A percentile compares a stretch with the other conserved stretches of the same genome.
These are phyloP conservation scores for Vulpes vulpes DNA, from an alignment of 2,113 vertebrate species.

Conservation along the genomic window DNA sequence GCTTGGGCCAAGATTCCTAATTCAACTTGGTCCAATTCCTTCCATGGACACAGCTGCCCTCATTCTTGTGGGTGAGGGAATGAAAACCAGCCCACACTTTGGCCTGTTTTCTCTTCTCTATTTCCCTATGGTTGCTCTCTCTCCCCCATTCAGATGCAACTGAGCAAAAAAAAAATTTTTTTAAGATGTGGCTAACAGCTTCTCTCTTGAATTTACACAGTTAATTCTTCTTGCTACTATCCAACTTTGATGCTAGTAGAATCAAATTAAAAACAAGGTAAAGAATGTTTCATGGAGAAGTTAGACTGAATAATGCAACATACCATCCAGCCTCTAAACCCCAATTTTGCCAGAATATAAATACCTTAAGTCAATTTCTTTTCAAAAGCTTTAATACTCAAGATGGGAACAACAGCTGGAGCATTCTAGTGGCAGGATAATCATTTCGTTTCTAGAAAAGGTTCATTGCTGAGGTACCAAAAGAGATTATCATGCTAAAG, in stretches of 20 bases:
- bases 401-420: not conserved
- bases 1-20: not conserved
- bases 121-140: not conserved
- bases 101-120: not conserved
- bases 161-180: too few species aligned
- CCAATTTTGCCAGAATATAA: constrained; percentile 57
- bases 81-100: not conserved
- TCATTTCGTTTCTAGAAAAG: constrained; percentile 9
- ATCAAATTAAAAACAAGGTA: constrained; percentile 31
- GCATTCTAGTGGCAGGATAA: not conserved
- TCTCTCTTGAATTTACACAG: constrained; percentile 28
- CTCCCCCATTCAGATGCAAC: too few species aligned
- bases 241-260: not conserved
- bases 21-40: not conserved
- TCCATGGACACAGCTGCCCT: not conserved
- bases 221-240: constrained; percentile 22
- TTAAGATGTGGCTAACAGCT: not conserved
- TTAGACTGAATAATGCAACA: not conserved
- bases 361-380: constrained; percentile 51
- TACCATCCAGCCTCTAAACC: not conserved
- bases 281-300: not conserved
- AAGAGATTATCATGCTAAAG: not conserved
- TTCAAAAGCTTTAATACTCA: constrained; percentile 70
- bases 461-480: constrained; percentile 47
- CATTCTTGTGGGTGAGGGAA: not conserved